Base-by-base conservation (phyloP, 92 coral and sea anemone species). In the Parazoanthus swiftii region DNA sequence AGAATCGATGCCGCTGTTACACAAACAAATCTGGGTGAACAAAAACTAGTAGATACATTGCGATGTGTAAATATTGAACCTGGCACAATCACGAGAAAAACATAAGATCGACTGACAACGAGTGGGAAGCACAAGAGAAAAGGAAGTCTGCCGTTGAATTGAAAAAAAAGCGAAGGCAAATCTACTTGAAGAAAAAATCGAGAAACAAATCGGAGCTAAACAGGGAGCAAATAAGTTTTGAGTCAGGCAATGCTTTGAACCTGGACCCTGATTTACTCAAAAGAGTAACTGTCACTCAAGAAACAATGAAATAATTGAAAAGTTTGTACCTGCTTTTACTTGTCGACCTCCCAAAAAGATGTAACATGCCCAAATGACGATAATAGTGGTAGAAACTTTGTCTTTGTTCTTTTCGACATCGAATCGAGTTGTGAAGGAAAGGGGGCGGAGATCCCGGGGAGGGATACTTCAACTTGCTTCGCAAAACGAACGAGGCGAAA, bases 221-320 rank as follows among this genome's bases (percentile, higher is more conserved):
- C 33, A 70, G 35, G 35, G 74, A 70, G 11, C 74, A 70, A 21
- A n/a, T n/a, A 10, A 70, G 74, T n/a, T 70, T 4, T n/a, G 35
- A n/a, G 33, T 70, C 74, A 3, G 74, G 74, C 74, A 70, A 4
- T 21, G 33, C 74, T n/a, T n/a, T 70, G 35, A 70, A 1, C 74
- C 74, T 70, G 74, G 74, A 70, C 74, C 74, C 74, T 70, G 74
- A 70, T 21, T 21, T 70, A 70, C 74, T 70, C 74, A 70, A 70
- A 70, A 8, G 74, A 4, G 74, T 14, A 70, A 70, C 36, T 21
- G 74, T 70, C 74, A 88, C 89, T 18, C 85, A 29, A 78, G 39
- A 82, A 82, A 37, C 79, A 89, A 13, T 75, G 51, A 74, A 89
- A 89, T 71, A 89, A 73, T 56, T 42, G 83, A 81, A 82, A 89